Base-by-base conservation (phyloP, 2,797 vertebrate genomes). In the Spizella passerina region DNA sequence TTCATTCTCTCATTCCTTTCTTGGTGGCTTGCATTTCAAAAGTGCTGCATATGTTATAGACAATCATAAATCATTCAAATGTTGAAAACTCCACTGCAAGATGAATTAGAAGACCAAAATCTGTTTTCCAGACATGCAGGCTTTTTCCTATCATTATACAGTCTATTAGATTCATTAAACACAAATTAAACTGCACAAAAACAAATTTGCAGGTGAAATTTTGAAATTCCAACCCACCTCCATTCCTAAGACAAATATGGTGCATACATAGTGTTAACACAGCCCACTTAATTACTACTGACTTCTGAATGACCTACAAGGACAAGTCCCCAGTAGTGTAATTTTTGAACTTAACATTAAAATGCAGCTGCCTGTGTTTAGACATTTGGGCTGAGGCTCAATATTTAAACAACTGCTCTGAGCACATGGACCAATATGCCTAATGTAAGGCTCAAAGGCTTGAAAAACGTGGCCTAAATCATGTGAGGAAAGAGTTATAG, bases 121-220 rank as follows among this genome's bases (percentile, higher is more conserved):
- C 5, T 77, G 43, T 87, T 95, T 96, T 97, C 44, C 84, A 92
- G 85, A 85, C 16, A 23, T 76, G 44, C 21, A 96, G 71, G 90
- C 73, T 61, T 93, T 93, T 90, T 93, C 16, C 36, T 83, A 72
- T n/a, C 27, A 73, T 49, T 92, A 61, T 77, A 41, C 53, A 90
- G 82, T 71, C 63, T 88, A 75, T 94, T 95, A 87, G 36, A 92
- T 92, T 95, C 59, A 94, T 84, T 96, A 96, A 94, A 72, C 41
- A 73, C 53, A 79, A 43, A 76, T 76, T 89, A 82, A 95, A 66
- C 46, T 22, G 79, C 39, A 84, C 46, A 59, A 79, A 88, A 81
- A 24, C 21, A 83, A 63, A 83, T 71, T 82, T 44, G 4, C 22
- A 68, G 38, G 64, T 70, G 46, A 89, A 93, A 61, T 77, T 91